These are phyloP conservation scores for Chaetops frenatus DNA, from an alignment of 2,113 vertebrate genomes.

Conservation along the genomic window DNA sequence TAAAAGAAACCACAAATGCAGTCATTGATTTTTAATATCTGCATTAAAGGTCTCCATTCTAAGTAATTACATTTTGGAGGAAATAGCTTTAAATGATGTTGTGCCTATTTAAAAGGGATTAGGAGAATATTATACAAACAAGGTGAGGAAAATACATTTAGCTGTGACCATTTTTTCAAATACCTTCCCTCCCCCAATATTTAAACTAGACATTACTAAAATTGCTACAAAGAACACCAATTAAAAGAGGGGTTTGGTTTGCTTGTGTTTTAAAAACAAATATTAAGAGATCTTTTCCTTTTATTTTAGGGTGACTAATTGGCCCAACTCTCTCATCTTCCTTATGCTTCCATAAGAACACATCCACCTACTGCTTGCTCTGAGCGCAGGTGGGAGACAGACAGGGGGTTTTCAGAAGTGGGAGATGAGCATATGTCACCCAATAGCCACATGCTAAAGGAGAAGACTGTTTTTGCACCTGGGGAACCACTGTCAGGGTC, in stretches of 20 bases:
- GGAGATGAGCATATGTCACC: background rate
- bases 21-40: conserved; percentile 56
- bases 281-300: background rate
- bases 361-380: background rate
- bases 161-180: background rate
- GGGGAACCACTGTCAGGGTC: background rate
- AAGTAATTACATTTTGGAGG: conserved; percentile 52
- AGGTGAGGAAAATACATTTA: conserved; percentile 7
- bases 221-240: background rate
- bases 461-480: background rate
- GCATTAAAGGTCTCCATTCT: conserved; percentile 25
- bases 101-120: conserved; percentile 52
- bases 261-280: background rate
- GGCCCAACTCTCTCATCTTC: background rate
- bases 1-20: conserved; percentile 16
- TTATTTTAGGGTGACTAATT: background rate
- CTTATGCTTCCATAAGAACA: background rate
- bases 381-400: background rate
- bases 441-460: background rate
- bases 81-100: conserved; percentile 17
- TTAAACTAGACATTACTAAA: background rate
- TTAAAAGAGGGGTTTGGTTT: background rate
- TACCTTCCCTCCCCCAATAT: background rate
- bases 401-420: background rate
- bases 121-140: conserved; percentile 54